Conservation (phyloP, 2,113 vertebrate species). For the Lamprologus tigripictilis region DNA sequence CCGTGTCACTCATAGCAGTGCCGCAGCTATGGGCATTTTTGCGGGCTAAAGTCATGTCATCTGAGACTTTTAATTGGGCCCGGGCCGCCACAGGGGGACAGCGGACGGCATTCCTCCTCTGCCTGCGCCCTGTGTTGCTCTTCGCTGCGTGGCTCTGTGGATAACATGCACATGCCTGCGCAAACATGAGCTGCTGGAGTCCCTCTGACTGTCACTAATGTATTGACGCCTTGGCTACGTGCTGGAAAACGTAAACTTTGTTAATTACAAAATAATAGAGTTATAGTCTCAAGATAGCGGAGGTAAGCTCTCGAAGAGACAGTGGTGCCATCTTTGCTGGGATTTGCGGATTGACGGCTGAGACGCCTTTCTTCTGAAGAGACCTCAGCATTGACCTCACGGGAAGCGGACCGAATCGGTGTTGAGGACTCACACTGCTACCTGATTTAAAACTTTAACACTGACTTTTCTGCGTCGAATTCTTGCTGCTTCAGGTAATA, state of each 20-base stretch:
- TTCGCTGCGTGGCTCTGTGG: conserved; percentile 17
- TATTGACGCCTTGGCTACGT: neutral
- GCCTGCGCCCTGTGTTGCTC: conserved; percentile 63
- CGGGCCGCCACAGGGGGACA: conserved; percentile 78
- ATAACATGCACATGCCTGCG: conserved; percentile 19
- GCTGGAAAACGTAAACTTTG: neutral
- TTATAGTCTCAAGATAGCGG: neutral
- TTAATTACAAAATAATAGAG: neutral
- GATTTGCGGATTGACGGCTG: neutral
- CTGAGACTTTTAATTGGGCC: conserved; percentile 90
- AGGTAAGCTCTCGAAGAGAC: neutral
- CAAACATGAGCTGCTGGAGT: neutral
- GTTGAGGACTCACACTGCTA: neutral
- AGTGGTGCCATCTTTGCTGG: neutral
- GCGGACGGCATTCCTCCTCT: conserved; percentile 80
- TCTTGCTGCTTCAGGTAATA: conserved; percentile 47
- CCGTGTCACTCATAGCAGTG: conserved; percentile 75
- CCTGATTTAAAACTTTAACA: neutral
- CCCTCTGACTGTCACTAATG: neutral
- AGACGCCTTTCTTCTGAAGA: neutral
- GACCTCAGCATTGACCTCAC: neutral
- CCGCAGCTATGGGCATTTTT: conserved; percentile 85
- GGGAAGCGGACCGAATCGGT: neutral
- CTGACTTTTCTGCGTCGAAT: neutral
- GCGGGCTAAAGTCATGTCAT: conserved; percentile 89